A percentile compares a stretch with the other conserved stretches of the same genome.
phyloP scores from a whole-genome alignment of 2,113 vertebrate species.

The Phaethornis superciliosus region DNA sequence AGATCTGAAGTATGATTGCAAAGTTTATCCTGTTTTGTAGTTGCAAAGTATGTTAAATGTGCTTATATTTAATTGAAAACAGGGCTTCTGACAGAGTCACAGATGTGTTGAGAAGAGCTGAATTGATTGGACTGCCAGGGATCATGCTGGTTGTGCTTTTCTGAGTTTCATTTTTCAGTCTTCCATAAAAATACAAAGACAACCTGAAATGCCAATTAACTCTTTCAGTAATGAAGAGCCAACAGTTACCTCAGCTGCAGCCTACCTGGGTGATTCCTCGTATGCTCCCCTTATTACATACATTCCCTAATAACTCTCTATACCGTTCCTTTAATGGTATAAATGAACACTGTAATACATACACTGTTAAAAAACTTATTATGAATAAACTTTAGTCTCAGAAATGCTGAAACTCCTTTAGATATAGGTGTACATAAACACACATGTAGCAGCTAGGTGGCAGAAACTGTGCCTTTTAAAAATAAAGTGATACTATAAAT shows the following conservation, averaged over 20 bases:
- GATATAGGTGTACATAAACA: background rate
- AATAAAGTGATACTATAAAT: background rate
- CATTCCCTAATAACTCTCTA: too few relatives aligned
- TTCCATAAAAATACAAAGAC: background rate
- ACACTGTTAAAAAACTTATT: background rate
- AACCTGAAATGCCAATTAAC: background rate
- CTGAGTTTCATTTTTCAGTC: background rate
- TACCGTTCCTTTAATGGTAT: background rate
- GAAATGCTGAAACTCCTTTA: background rate
- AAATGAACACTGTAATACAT: background rate
- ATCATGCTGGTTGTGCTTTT: background rate
- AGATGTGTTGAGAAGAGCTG: background rate
- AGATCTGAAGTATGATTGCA: background rate
- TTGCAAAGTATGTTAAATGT: background rate
- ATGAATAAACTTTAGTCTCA: background rate
- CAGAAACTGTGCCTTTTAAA: slow-evolving; percentile 34
- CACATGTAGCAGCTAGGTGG: slow-evolving; percentile 50
- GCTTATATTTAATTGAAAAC: background rate
- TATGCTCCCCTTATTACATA: too few relatives aligned
- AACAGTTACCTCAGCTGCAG: background rate
- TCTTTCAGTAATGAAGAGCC: background rate
- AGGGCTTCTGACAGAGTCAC: background rate
- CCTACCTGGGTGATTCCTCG: background rate
- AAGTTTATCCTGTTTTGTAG: background rate
- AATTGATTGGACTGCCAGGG: background rate